Evolutionary conservation across 2,888 invertebrate species (phyloP).

Genomic region (Nephrotoma guestfalica): DNA sequence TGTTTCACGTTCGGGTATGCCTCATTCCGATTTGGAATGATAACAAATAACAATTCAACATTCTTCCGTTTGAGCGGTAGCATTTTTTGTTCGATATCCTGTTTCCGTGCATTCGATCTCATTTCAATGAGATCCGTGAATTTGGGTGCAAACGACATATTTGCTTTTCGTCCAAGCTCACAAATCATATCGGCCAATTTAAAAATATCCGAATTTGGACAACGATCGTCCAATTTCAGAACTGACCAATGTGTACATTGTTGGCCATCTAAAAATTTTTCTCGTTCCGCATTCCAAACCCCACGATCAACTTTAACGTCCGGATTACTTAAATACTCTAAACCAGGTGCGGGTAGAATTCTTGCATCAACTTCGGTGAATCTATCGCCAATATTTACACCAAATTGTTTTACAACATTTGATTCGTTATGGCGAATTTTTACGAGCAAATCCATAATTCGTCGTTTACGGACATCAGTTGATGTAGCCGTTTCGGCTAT

Average conservation of each 20-base stretch:
- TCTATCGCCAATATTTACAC: slow-evolving; percentile 53
- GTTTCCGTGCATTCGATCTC: slow-evolving; percentile 12
- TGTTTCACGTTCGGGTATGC: slow-evolving; percentile 44
- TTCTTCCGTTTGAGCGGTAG: slow-evolving; percentile 16
- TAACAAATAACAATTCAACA: slow-evolving; percentile 42
- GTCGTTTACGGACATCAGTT: slow-evolving; percentile 57
- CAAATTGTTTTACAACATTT: slow-evolving; percentile 61
- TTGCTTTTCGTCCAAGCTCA: slow-evolving; percentile 12
- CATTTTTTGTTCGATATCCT: slow-evolving; percentile 14
- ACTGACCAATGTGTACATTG: slow-evolving; percentile 33
- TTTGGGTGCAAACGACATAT: slow-evolving; percentile 16
- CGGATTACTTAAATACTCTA: slow-evolving; percentile 39
- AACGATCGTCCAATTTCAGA: slow-evolving; percentile 24
- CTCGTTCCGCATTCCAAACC: slow-evolving; percentile 26
- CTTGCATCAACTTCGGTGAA: slow-evolving; percentile 69
- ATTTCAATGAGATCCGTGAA: slow-evolving; percentile 10
- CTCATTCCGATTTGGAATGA: slow-evolving; percentile 37
- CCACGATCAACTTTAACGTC: slow-evolving; percentile 16
- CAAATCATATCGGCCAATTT: slow-evolving; percentile 23
- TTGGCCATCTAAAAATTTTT: slow-evolving; percentile 25
- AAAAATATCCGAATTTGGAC: slow-evolving; percentile 15
- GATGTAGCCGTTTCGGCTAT: slow-evolving; percentile 72
- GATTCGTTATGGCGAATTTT: slow-evolving; percentile 21
- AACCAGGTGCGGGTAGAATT: slow-evolving; percentile 57
- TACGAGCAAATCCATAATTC: slow-evolving; percentile 47